A percentile compares a stretch with the other conserved stretches of the same genome.
These are phyloP conservation scores for Pseudochirops corinnae DNA, from an alignment of 2,797 vertebrate genomes.

Conservation along the genomic window DNA sequence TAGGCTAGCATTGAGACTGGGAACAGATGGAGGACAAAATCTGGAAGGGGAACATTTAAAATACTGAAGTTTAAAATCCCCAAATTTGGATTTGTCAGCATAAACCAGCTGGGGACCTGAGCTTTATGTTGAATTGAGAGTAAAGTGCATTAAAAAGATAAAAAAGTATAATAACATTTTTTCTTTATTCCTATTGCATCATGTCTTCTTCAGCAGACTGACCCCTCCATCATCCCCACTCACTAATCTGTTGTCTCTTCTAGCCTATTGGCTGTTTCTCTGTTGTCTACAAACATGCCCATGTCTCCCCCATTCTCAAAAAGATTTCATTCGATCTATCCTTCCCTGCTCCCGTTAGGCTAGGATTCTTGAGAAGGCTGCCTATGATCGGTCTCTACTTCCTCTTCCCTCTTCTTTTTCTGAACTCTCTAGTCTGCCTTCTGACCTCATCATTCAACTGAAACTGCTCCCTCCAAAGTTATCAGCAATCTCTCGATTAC, in stretches of 20 bases:
- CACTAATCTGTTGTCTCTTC: background rate
- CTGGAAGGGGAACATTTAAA: background rate
- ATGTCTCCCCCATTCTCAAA: background rate
- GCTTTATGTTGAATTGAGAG: background rate
- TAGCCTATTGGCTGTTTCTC: background rate
- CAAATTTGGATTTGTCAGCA: background rate
- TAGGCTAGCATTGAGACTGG: background rate
- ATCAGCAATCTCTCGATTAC: background rate
- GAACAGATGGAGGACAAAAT: slow-evolving; percentile 2
- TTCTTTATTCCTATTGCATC: background rate
- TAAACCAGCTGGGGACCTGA: background rate
- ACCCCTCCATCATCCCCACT: background rate
- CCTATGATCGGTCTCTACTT: background rate
- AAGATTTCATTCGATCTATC: background rate
- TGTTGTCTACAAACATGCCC: background rate
- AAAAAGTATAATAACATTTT: background rate
- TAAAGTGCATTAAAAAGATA: background rate
- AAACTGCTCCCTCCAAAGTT: background rate
- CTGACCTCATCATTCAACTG: background rate
- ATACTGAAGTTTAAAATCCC: background rate
- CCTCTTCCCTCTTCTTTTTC: background rate
- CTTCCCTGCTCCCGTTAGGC: background rate
- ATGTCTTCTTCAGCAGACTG: background rate
- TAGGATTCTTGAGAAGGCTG: background rate
- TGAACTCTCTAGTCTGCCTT: background rate